Conservation (phyloP, 2,888 invertebrate genomes). For the Eristalis intricaria region DNA sequence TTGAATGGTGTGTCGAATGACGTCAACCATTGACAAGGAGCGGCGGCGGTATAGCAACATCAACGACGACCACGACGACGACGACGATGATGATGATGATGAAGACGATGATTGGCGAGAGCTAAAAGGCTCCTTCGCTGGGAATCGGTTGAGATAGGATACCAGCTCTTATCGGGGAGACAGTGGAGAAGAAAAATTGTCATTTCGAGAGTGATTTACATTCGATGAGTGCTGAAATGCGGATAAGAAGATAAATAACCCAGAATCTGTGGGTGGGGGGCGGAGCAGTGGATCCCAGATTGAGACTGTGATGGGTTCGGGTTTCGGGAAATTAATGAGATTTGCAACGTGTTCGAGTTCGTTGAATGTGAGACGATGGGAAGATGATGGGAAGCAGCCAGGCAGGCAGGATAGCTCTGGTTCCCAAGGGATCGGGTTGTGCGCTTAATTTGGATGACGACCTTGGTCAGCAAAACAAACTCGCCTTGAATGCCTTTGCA, state of each 20-base stretch:
- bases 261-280: slow-evolving; percentile 8
- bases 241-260: slow-evolving; percentile 70
- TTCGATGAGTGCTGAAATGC: slow-evolving; percentile 71
- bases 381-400: background rate
- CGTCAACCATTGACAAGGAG: slow-evolving; percentile 59
- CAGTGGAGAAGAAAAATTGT: slow-evolving; percentile 47
- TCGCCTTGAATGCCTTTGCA: background rate
- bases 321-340: slow-evolving; percentile 62
- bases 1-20: slow-evolving; percentile 42
- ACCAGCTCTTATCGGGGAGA: slow-evolving; percentile 46
- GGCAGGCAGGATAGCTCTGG: background rate
- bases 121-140: slow-evolving; percentile 63
- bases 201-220: slow-evolving; percentile 69
- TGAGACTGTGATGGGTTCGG: slow-evolving; percentile 56
- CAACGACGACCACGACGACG: background rate
- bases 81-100: slow-evolving; percentile 32
- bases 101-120: slow-evolving; percentile 62
- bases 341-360: slow-evolving; percentile 52
- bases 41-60: background rate
- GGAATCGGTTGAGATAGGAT: slow-evolving; percentile 25
- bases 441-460: background rate
- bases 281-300: slow-evolving; percentile 21
- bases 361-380: background rate
- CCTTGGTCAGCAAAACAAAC: background rate
- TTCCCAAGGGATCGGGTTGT: background rate